phyloP scores from a whole-genome alignment of 2,797 vertebrate genomes.

The Eulemur rubriventer region DNA sequence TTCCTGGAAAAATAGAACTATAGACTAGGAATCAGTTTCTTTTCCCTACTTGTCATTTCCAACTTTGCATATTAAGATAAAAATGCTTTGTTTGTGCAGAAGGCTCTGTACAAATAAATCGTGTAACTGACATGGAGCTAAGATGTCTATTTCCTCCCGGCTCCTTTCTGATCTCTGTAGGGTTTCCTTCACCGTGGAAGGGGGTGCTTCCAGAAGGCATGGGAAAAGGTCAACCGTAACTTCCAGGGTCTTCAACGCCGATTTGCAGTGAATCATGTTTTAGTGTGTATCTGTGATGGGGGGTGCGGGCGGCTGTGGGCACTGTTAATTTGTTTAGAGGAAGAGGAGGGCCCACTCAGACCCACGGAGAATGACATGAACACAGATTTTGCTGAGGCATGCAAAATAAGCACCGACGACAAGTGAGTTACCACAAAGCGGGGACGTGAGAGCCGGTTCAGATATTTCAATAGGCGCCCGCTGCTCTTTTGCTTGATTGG shows the following conservation, averaged over 20 bases:
- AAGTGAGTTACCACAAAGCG: neutral
- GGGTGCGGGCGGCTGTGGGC: neutral
- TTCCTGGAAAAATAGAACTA: neutral
- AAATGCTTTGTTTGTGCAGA: neutral
- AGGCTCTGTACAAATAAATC: neutral
- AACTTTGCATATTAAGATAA: neutral
- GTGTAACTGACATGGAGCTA: neutral
- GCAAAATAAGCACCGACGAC: slow-evolving; percentile 42
- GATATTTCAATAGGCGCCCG: neutral
- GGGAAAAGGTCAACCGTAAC: slow-evolving; percentile 73
- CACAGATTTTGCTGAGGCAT: neutral
- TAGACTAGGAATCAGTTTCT: neutral
- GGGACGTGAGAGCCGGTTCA: accelerated
- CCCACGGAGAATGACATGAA: slow-evolving; percentile 42
- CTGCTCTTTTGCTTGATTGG: slow-evolving; percentile 46
- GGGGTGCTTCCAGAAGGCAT: slow-evolving; percentile 71
- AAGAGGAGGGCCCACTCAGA: slow-evolving; percentile 46
- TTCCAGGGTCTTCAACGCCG: slow-evolving; percentile 69
- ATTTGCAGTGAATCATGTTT: slow-evolving; percentile 74
- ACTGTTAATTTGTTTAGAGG: neutral
- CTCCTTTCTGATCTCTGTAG: slow-evolving; percentile 27
- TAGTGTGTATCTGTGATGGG: slow-evolving; percentile 15
- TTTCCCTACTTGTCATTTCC: neutral
- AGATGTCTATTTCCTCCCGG: neutral
- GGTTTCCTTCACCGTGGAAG: slow-evolving; percentile 49